phyloP scores from a whole-genome alignment of 2,113 vertebrate species.

The Rhea pennata region DNA sequence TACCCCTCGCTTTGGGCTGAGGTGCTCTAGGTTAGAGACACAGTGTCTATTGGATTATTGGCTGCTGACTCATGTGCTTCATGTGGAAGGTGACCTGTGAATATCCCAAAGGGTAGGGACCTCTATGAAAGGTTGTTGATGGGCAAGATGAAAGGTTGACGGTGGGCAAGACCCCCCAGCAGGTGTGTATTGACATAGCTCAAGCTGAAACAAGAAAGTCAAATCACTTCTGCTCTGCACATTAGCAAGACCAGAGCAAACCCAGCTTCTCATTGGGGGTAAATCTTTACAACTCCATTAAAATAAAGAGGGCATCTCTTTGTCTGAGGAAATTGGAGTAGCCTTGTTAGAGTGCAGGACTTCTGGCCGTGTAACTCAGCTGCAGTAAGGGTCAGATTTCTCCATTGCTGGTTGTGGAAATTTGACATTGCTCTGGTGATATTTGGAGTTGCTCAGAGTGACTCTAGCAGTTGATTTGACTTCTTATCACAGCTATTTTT shows the following conservation, averaged over 20 bases:
- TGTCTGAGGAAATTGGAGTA: not conserved
- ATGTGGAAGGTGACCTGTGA: not conserved
- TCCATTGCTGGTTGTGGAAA: not conserved
- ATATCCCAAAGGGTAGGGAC: not conserved
- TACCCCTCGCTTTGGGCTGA: not conserved
- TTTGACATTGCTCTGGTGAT: not conserved
- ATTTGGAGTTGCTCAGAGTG: not conserved
- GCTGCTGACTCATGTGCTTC: not conserved
- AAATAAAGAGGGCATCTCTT: not conserved
- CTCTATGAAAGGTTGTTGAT: not conserved
- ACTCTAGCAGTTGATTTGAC: not conserved
- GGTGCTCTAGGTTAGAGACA: not conserved
- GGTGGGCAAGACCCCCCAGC: not conserved
- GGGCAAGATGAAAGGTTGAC: not conserved
- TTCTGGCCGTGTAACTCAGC: not conserved
- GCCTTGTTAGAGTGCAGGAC: not conserved
- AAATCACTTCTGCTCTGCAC: not conserved
- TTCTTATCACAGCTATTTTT: not conserved
- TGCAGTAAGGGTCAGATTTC: not conserved
- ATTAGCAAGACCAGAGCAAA: not conserved
- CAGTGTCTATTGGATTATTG: not conserved
- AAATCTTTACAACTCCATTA: not conserved
- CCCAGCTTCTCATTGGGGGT: not conserved
- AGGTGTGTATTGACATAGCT: not conserved
- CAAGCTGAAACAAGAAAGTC: not conserved